Conservation (phyloP, 2,113 vertebrate species). For the Bostrychus sinensis region DNA sequence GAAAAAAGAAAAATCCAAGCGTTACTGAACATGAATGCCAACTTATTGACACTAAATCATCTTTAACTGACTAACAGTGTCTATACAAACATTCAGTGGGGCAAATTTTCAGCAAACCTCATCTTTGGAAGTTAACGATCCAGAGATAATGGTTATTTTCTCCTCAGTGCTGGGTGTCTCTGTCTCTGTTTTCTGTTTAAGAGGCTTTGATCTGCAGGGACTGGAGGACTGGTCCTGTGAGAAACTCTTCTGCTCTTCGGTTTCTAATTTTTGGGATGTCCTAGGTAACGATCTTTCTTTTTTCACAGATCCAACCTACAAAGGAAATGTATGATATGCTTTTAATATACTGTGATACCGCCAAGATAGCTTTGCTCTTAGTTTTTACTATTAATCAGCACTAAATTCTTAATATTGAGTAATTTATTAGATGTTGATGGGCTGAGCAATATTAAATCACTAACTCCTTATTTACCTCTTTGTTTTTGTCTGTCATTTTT, state of each 20-base stretch:
- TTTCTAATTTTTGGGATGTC: conserved; percentile 30
- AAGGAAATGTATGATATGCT: conserved; percentile 8
- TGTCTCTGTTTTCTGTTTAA: conserved; percentile 42
- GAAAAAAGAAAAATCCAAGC: neutral
- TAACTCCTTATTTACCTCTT: conserved; percentile 60
- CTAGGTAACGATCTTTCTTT: conserved; percentile 51
- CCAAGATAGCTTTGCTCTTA: too few relatives aligned
- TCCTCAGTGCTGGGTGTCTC: conserved; percentile 54
- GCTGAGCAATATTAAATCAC: too few relatives aligned
- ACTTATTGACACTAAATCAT: neutral
- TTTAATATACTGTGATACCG: neutral
- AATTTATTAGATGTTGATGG: too few relatives aligned
- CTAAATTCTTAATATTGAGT: too few relatives aligned
- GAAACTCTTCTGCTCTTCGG: neutral
- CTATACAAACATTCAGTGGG: neutral
- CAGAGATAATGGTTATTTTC: conserved; percentile 43
- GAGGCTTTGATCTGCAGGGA: conserved; percentile 35
- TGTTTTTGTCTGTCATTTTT: conserved; percentile 59
- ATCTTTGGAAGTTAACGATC: conserved; percentile 56
- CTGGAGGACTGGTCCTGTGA: conserved; percentile 29
- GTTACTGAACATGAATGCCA: neutral
- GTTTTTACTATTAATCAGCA: too few relatives aligned
- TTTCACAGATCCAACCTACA: conserved; percentile 55
- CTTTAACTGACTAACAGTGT: neutral
- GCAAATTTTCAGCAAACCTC: conserved; percentile 63